These are phyloP conservation scores for Eurystomus gularis DNA, from an alignment of 2,113 vertebrate genomes.

Conservation along the genomic window DNA sequence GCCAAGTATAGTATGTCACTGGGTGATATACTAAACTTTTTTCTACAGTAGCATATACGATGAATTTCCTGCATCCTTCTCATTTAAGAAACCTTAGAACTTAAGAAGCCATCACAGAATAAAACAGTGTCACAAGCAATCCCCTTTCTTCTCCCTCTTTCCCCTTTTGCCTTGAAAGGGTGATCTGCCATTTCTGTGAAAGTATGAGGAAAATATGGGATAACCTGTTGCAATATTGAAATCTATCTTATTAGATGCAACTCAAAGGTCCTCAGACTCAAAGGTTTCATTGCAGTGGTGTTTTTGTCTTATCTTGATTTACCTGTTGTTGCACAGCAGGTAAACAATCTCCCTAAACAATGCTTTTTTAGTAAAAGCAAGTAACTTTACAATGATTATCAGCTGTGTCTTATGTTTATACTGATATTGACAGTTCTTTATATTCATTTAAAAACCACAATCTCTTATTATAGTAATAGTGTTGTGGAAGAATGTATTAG, in stretches of 20 bases:
- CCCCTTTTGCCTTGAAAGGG: not conserved
- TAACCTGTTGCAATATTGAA: not conserved
- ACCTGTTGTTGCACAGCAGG: not conserved
- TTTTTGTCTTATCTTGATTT: not conserved
- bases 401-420: not conserved
- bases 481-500: not conserved
- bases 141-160: not conserved
- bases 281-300: accelerated
- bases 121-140: not conserved
- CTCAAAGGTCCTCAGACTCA: not conserved
- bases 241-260: not conserved
- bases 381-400: not conserved
- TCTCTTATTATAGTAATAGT: not conserved
- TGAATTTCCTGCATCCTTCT: not conserved
- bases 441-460: not conserved
- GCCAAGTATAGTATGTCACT: not conserved
- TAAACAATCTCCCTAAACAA: not conserved
- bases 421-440: not conserved
- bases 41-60: not conserved
- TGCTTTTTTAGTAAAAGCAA: not conserved
- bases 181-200: not conserved
- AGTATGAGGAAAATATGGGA: not conserved
- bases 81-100: not conserved
- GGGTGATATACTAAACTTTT: not conserved
- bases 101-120: not conserved